Conservation (phyloP, 2,888 invertebrate species). For the Noctua janthina region DNA sequence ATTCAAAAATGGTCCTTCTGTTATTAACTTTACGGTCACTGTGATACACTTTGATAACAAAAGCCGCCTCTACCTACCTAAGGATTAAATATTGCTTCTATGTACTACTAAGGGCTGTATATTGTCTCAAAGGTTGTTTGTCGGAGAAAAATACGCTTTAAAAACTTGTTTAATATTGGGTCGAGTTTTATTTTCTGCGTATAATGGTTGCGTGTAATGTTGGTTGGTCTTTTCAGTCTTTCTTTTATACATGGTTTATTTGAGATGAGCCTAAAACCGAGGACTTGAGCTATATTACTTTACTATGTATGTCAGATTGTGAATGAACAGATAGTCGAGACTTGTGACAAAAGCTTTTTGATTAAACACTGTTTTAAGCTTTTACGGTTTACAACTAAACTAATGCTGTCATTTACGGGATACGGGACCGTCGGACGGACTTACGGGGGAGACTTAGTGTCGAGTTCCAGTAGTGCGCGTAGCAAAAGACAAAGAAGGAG, state of each 20-base stretch:
- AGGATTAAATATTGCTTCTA: constrained; percentile 45
- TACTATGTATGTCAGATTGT: background rate
- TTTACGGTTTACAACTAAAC: too few species aligned
- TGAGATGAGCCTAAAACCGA: background rate
- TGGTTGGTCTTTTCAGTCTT: background rate
- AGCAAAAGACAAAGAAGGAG: too few species aligned
- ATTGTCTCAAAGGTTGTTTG: constrained; percentile 24
- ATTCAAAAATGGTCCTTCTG: constrained; percentile 19
- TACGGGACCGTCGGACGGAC: too few species aligned
- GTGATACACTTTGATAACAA: constrained; percentile 45
- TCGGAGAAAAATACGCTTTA: constrained; percentile 36
- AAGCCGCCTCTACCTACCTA: constrained; percentile 15
- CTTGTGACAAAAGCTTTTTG: too few species aligned
- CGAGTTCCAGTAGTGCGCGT: too few species aligned
- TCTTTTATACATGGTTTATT: background rate
- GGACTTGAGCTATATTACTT: background rate
- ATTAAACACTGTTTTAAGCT: too few species aligned
- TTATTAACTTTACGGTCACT: too few species aligned
- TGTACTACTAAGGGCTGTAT: constrained; percentile 1
- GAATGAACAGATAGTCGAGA: background rate
- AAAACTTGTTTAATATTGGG: constrained; percentile 26
- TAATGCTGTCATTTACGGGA: too few species aligned
- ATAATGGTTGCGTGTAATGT: background rate
- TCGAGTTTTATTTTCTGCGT: constrained; percentile 3
- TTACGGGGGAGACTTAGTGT: too few species aligned